phyloP scores from a whole-genome alignment of 1,140 invertebrate genomes.

The Agraylea sexmaculata region DNA sequence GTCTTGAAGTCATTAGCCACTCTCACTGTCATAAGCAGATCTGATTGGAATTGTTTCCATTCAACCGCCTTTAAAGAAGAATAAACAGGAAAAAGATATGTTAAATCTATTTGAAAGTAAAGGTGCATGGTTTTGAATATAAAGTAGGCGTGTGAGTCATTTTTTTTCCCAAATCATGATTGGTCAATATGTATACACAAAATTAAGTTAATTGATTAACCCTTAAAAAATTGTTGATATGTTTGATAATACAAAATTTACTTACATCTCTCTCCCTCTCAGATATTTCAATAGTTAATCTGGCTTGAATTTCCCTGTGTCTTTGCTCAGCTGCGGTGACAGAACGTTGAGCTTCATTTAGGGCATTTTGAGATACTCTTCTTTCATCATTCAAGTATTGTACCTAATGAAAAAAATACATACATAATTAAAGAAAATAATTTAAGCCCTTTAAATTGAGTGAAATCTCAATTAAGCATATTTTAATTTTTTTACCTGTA shows the following conservation, averaged over 20 bases:
- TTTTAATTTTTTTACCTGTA: slow-evolving; percentile 43
- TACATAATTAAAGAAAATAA: slow-evolving; percentile 3
- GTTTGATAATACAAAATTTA: not conserved
- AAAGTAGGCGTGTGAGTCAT: slow-evolving; percentile 5
- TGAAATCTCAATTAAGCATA: not conserved
- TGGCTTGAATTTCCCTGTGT: slow-evolving; percentile 28
- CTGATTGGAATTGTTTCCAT: slow-evolving; percentile 89
- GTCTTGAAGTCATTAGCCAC: slow-evolving; percentile 93
- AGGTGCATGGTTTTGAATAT: too few species aligned
- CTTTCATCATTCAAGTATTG: slow-evolving; percentile 37
- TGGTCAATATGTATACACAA: too few species aligned
- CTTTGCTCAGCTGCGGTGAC: slow-evolving; percentile 31
- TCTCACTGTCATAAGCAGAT: slow-evolving; percentile 82
- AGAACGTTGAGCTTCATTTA: slow-evolving; percentile 31
- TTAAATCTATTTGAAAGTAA: too few species aligned
- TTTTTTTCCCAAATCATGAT: slow-evolving; percentile 5
- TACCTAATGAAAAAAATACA: slow-evolving; percentile 9
- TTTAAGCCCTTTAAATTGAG: not conserved
- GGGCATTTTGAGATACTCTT: slow-evolving; percentile 30
- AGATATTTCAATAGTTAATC: slow-evolving; percentile 26
- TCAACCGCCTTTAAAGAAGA: slow-evolving; percentile 49
- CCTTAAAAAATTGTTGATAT: not conserved
- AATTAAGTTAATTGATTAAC: not conserved
- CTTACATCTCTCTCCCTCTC: slow-evolving; percentile 36
- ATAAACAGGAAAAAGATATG: slow-evolving; percentile 1